Conservation (phyloP, 2,888 invertebrate genomes). For the Leptopilina drosophilae region DNA sequence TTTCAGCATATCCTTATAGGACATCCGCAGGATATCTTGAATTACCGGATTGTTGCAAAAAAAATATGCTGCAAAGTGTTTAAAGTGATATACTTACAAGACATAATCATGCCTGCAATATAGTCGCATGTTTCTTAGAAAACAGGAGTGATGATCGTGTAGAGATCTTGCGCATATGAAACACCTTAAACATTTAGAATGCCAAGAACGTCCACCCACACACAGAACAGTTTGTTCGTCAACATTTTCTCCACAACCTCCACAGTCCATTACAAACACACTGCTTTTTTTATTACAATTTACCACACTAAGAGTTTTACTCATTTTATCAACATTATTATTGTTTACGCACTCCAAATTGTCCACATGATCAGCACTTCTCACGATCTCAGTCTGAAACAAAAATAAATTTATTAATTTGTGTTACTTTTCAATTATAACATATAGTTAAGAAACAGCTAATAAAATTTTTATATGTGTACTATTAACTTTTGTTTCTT, state of each 20-base stretch:
- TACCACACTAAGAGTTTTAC: constrained; percentile 7
- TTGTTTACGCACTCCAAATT: constrained; percentile 8
- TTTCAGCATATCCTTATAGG: too few relatives aligned
- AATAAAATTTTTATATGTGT: too few relatives aligned
- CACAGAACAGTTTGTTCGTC: constrained; percentile 73
- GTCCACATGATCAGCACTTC: constrained; percentile 7
- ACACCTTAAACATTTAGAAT: constrained; percentile 93
- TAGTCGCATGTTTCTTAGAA: constrained; percentile 92
- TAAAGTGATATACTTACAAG: constrained; percentile 83
- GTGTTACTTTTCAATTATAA: too few relatives aligned
- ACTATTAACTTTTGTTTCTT: too few relatives aligned
- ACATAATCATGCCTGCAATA: constrained; percentile 97
- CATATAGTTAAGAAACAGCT: too few relatives aligned
- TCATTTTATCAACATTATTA: constrained; percentile 1
- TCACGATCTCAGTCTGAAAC: constrained; percentile 26
- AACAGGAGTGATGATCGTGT: constrained; percentile 95
- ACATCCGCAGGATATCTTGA: too few relatives aligned
- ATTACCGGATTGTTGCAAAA: too few relatives aligned
- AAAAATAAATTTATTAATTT: background rate
- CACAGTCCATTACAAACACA: constrained; percentile 68
- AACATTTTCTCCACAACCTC: constrained; percentile 73
- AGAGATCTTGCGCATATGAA: constrained; percentile 93
- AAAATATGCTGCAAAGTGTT: too few relatives aligned
- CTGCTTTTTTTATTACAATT: constrained; percentile 3
- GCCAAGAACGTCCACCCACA: constrained; percentile 95